A percentile compares a stretch with the other conserved stretches of the same genome.
phyloP scores from a whole-genome alignment of 2,113 vertebrate species.

The Circaetus gallicus region DNA sequence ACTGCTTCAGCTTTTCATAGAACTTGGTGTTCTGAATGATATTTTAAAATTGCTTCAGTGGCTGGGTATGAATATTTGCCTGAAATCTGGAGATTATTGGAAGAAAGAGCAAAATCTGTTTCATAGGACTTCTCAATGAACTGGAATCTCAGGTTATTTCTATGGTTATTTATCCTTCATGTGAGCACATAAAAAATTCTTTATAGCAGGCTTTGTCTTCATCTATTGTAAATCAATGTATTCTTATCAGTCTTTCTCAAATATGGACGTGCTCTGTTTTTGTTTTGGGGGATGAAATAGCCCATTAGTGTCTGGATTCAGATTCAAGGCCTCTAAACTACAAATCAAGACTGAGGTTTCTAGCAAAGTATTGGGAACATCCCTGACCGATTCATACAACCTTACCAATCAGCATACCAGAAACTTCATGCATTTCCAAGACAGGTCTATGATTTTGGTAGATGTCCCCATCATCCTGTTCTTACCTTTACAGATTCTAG shows the following conservation, averaged over 20 bases:
- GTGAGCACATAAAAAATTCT: not conserved
- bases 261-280: not conserved
- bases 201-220: not conserved
- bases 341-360: not conserved
- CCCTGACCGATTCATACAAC: not conserved
- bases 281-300: not conserved
- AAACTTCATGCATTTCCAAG: not conserved
- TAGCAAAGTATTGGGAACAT: not conserved
- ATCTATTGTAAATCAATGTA: not conserved
- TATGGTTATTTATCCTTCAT: not conserved
- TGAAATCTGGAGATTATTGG: not conserved
- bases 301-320: not conserved
- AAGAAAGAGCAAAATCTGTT: not conserved
- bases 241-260: not conserved
- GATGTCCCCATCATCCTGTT: rapidly evolving
- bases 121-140: not conserved
- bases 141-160: not conserved
- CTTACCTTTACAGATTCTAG: not conserved
- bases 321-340: not conserved
- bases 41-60: not conserved
- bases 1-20: not conserved
- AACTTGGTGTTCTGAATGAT: not conserved
- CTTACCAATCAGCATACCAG: not conserved
- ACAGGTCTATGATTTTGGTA: not conserved
- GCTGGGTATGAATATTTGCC: not conserved